phyloP scores from a whole-genome alignment of 2,797 vertebrate genomes.

The Arnoldichthys spilopterus region DNA sequence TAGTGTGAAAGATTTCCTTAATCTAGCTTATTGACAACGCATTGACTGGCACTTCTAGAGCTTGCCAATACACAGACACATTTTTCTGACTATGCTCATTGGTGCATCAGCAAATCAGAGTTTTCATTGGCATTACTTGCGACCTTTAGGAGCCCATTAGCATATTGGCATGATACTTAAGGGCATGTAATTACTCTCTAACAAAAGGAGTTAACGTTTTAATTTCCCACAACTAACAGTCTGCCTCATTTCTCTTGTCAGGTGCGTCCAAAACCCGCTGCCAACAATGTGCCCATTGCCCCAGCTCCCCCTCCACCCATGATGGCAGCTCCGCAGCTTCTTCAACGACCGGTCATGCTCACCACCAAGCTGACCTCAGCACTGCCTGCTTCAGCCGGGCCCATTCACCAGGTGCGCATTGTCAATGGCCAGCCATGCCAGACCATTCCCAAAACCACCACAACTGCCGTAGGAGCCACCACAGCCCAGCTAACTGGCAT shows the following conservation, averaged over 20 bases:
- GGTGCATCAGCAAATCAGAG: constrained; percentile 39
- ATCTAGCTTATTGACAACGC: background rate
- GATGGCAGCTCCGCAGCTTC: constrained; percentile 96
- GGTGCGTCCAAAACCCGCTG: constrained; percentile 92
- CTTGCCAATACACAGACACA: background rate
- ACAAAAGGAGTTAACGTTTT: constrained; percentile 16
- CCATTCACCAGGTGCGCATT: constrained; percentile 97
- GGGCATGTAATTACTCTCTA: constrained; percentile 32
- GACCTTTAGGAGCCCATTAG: constrained; percentile 27
- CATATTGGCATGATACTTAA: constrained; percentile 28
- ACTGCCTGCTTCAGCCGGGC: constrained; percentile 86
- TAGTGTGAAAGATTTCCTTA: background rate
- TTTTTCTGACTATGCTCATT: constrained; percentile 7
- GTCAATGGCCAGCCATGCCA: constrained; percentile 92
- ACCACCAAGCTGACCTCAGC: constrained; percentile 91
- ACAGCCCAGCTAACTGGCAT: constrained; percentile 90
- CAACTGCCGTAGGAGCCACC: constrained; percentile 63
- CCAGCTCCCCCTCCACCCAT: constrained; percentile 96
- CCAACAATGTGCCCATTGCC: constrained; percentile 95
- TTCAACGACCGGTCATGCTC: constrained; percentile 96
- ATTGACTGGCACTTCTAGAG: background rate
- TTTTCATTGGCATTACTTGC: constrained; percentile 61
- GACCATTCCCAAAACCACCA: constrained; percentile 85
- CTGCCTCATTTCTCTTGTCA: constrained; percentile 60
- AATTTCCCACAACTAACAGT: constrained; percentile 26